These are phyloP conservation scores for Ceryle rudis DNA, from an alignment of 2,797 vertebrate genomes.

Conservation along the genomic window DNA sequence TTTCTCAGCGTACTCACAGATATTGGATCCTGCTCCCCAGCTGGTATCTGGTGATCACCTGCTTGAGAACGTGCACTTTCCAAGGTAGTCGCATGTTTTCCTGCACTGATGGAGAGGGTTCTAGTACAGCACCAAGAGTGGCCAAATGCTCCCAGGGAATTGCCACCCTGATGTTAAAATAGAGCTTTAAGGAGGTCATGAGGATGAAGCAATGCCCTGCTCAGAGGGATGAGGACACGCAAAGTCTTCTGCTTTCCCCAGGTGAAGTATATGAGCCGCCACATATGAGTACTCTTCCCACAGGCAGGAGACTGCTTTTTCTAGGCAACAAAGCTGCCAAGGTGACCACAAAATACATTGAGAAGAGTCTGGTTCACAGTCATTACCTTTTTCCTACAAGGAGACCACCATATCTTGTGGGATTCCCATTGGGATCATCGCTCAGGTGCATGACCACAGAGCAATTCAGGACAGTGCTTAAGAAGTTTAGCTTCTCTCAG, in stretches of 20 bases:
- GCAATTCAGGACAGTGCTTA: background rate
- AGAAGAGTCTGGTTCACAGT: background rate
- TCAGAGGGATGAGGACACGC: background rate
- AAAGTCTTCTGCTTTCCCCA: background rate
- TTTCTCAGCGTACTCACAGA: background rate
- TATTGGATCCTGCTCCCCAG: background rate
- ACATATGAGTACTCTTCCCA: background rate
- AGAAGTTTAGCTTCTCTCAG: background rate
- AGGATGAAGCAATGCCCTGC: background rate
- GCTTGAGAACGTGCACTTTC: background rate
- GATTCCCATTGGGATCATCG: background rate
- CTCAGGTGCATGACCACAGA: background rate
- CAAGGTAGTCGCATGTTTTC: background rate
- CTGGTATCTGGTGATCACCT: background rate
- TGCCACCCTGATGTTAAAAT: background rate
- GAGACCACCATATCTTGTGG: background rate
- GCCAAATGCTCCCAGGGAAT: background rate
- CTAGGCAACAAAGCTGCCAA: background rate
- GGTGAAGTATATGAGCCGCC: background rate
- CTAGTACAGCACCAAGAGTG: background rate
- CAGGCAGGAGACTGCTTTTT: background rate
- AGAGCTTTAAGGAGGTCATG: background rate
- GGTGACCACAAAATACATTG: background rate
- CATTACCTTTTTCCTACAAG: background rate
- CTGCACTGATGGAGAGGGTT: background rate